A percentile compares a stretch with the other conserved stretches of the same genome.
Conservation (phyloP, 2,113 vertebrate species). For the Dinomys branickii region DNA sequence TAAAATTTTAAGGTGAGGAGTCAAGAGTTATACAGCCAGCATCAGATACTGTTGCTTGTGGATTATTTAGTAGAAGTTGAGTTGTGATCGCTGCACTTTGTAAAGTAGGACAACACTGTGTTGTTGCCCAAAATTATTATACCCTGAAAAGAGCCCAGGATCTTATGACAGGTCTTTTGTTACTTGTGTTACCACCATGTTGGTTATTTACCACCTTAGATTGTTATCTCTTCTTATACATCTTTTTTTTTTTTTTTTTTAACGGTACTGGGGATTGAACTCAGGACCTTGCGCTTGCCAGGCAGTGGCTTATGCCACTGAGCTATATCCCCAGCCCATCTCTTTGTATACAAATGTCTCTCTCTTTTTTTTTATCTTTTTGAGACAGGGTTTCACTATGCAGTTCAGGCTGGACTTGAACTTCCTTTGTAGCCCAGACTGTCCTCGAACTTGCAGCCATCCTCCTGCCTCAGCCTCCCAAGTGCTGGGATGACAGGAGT, state of each 20-base stretch:
- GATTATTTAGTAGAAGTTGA: slow-evolving; percentile 34
- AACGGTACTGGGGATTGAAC: too few relatives aligned
- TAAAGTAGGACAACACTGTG: neutral
- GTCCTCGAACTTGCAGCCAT: neutral
- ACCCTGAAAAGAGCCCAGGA: neutral
- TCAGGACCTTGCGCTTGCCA: too few relatives aligned
- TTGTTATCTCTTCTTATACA: neutral
- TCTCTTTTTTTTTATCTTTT: neutral
- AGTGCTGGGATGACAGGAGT: neutral
- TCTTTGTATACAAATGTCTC: neutral
- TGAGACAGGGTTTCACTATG: neutral
- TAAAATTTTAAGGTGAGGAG: neutral
- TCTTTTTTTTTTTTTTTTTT: neutral
- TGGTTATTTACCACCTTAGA: slow-evolving; percentile 18
- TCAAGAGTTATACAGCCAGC: neutral
- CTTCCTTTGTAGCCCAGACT: neutral
- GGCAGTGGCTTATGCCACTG: too few relatives aligned
- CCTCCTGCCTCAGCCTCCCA: neutral
- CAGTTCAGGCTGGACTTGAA: neutral
- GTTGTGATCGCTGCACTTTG: slow-evolving; percentile 24
- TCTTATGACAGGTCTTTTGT: neutral
- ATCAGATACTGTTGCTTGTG: neutral
- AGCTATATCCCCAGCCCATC: too few relatives aligned
- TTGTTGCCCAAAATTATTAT: neutral
- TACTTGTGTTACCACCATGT: neutral